Evolutionary conservation across 2,888 invertebrate species (phyloP).

Genomic region (Eupithecia pulchellata): DNA sequence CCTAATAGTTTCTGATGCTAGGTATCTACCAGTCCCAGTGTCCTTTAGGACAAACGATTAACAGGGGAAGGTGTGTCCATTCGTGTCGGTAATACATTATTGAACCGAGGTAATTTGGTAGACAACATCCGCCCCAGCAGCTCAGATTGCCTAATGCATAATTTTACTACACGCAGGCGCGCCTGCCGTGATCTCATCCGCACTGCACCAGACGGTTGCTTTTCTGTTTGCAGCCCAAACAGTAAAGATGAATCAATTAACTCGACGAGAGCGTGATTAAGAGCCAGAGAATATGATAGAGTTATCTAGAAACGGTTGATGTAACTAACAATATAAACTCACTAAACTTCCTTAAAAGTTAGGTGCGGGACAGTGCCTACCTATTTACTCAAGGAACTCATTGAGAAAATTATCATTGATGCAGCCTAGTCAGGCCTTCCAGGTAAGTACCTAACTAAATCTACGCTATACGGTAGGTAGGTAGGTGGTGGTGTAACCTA

Average conservation of each 20-base stretch:
- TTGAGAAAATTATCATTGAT: neutral
- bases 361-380: neutral
- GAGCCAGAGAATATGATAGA: neutral
- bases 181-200: neutral
- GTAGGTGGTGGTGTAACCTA: no score
- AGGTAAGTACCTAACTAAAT: neutral
- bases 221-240: neutral
- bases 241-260: neutral
- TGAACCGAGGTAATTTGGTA: neutral
- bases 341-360: neutral
- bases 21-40: no score
- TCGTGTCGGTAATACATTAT: neutral
- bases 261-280: neutral
- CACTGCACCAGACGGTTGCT: conserved; percentile 2
- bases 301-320: neutral
- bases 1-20: no score
- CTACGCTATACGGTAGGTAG: neutral
- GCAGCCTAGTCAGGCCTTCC: neutral
- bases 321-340: neutral
- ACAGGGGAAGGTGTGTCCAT: no score
- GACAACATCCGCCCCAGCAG: neutral
- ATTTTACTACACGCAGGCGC: neutral
- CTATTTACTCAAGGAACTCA: neutral
- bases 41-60: no score
- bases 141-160: no score